A percentile compares a stretch with the other conserved stretches of the same genome.
phyloP scores from a whole-genome alignment of 2,113 vertebrate genomes.

The Cercopithecus mona region DNA sequence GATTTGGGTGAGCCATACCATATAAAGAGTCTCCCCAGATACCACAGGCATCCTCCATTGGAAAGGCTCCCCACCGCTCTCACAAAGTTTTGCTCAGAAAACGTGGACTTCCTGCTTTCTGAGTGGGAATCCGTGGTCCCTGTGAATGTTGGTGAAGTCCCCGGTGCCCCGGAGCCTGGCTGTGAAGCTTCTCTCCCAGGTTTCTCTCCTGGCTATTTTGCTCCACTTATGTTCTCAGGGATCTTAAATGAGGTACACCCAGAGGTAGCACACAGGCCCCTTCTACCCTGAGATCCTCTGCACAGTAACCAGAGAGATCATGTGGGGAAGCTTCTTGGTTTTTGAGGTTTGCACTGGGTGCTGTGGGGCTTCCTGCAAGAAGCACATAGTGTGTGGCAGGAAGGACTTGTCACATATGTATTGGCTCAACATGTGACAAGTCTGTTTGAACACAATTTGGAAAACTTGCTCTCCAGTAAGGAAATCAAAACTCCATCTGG shows the following conservation, averaged over 20 bases:
- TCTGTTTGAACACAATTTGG: background rate
- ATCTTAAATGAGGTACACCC: background rate
- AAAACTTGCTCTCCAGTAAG: background rate
- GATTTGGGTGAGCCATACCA: too few species aligned
- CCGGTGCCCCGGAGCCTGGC: background rate
- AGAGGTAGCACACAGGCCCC: fast-evolving
- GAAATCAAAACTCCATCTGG: conserved; percentile 31
- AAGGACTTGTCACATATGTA: background rate
- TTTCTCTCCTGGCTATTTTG: background rate
- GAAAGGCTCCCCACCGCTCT: background rate
- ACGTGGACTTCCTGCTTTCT: background rate
- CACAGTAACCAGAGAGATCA: background rate
- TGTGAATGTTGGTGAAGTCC: background rate
- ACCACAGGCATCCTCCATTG: background rate
- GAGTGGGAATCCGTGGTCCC: background rate
- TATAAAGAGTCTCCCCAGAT: background rate
- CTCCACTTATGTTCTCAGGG: background rate
- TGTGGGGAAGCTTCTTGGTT: background rate
- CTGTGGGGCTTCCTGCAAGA: background rate
- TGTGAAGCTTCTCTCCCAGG: background rate
- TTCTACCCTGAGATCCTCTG: background rate
- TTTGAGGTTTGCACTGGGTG: background rate
- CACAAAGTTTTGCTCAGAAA: background rate
- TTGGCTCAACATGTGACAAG: background rate
- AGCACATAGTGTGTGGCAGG: background rate